Conservation (phyloP, 92 coral and sea anemone species). For the Nematostella vectensis region DNA sequence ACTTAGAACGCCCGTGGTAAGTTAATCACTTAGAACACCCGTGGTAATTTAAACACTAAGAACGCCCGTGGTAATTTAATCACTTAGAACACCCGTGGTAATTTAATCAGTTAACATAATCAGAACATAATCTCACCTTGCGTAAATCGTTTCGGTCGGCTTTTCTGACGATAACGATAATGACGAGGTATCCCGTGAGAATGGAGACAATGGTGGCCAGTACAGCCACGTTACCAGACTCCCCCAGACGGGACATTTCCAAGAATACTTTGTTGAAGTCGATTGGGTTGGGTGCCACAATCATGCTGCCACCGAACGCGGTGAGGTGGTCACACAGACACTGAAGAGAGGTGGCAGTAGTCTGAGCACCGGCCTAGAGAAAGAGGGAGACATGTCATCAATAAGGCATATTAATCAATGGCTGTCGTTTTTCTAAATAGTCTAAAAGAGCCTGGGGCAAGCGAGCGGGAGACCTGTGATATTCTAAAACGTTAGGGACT, state of each 20-base stretch:
- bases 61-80: too few relatives aligned
- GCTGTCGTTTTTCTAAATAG: background rate
- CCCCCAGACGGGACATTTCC: conserved; percentile 3
- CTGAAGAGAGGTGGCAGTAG: conserved; percentile 8
- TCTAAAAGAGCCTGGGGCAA: too few relatives aligned
- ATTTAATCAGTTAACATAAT: background rate
- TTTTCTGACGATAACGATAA: conserved; percentile 9
- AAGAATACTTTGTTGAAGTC: conserved; percentile 14
- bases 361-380: conserved; percentile 14
- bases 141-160: conserved; percentile 1
- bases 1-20: too few relatives aligned
- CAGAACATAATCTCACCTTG: background rate
- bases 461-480: too few relatives aligned
- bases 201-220: conserved; percentile 4
- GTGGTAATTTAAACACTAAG: too few relatives aligned
- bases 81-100: too few relatives aligned
- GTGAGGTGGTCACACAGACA: conserved; percentile 16
- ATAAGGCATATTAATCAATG: background rate
- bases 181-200: background rate
- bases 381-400: background rate
- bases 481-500: too few relatives aligned
- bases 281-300: conserved; percentile 19
- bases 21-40: too few relatives aligned
- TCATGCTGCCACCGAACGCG: conserved; percentile 12
- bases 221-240: conserved; percentile 11